These are phyloP conservation scores for Epinephelus coioides DNA, from an alignment of 2,797 vertebrate species.

Conservation along the genomic window DNA sequence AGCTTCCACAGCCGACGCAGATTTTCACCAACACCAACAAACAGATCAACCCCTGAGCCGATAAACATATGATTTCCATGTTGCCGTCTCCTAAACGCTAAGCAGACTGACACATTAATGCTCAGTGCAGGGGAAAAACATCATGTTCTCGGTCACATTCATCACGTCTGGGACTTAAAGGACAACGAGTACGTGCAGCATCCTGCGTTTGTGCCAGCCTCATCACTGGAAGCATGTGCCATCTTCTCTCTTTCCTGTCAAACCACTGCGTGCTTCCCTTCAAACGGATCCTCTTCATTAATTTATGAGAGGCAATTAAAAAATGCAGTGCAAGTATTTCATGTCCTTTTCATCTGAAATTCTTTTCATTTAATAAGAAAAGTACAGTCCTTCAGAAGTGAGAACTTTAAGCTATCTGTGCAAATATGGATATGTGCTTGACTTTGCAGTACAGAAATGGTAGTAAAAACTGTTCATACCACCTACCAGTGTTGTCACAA, in stretches of 20 bases:
- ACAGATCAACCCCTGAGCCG: conserved; percentile 10
- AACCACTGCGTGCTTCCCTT: neutral
- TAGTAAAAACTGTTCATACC: neutral
- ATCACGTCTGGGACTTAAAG: conserved; percentile 34
- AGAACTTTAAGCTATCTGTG: neutral
- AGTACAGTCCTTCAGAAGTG: neutral
- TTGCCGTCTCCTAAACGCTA: neutral
- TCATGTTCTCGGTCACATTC: conserved; percentile 21
- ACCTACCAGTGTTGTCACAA: neutral
- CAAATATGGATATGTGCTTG: neutral
- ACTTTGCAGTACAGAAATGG: neutral
- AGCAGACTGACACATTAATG: conserved; percentile 30
- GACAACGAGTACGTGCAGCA: neutral
- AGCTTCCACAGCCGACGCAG: conserved; percentile 6
- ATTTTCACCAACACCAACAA: conserved; percentile 12
- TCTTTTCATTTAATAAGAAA: neutral
- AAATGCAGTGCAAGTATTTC: conserved; percentile 5
- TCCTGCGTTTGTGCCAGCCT: neutral
- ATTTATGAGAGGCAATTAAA: neutral
- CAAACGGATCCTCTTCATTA: neutral
- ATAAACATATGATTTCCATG: conserved; percentile 12
- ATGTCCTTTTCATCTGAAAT: neutral
- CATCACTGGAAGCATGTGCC: neutral
- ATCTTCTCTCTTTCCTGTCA: neutral
- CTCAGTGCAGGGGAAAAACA: conserved; percentile 6